Evolutionary conservation across 2,797 vertebrate species (phyloP).

Genomic region (Moxostoma hubbsi): DNA sequence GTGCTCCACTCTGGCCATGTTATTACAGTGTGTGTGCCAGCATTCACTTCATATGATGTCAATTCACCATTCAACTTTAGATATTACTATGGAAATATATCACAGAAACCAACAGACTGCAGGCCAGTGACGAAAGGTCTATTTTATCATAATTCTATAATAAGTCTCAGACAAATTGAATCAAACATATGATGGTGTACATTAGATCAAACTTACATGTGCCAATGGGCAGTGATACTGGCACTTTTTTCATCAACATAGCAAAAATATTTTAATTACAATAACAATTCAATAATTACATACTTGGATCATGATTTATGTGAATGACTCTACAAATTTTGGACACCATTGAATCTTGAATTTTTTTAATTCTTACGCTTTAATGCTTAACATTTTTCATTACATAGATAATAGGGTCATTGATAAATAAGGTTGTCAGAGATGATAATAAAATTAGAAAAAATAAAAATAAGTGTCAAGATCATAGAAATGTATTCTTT

Average conservation of each 20-base stretch:
- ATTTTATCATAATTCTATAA: background rate
- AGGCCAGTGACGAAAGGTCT: conserved; percentile 25
- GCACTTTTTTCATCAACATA: background rate
- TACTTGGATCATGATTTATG: background rate
- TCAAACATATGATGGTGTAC: background rate
- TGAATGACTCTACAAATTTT: background rate
- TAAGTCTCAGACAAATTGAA: background rate
- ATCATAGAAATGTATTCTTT: too few relatives aligned
- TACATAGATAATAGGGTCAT: too few relatives aligned
- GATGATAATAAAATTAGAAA: too few relatives aligned
- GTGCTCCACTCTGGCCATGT: conserved; percentile 70
- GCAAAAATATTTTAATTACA: background rate
- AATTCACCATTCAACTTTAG: conserved; percentile 32
- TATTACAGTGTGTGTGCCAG: conserved; percentile 60
- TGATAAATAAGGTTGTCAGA: too few relatives aligned
- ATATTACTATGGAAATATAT: conserved; percentile 23
- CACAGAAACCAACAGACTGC: conserved; percentile 57
- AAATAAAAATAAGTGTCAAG: too few relatives aligned
- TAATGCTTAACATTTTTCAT: too few relatives aligned
- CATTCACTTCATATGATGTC: conserved; percentile 69
- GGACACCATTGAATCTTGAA: background rate
- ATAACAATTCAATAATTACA: too few relatives aligned
- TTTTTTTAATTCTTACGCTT: too few relatives aligned
- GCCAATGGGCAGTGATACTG: background rate
- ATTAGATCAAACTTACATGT: background rate